Evolutionary conservation across 2,113 vertebrate species (phyloP).

Genomic region (Scomber japonicus): DNA sequence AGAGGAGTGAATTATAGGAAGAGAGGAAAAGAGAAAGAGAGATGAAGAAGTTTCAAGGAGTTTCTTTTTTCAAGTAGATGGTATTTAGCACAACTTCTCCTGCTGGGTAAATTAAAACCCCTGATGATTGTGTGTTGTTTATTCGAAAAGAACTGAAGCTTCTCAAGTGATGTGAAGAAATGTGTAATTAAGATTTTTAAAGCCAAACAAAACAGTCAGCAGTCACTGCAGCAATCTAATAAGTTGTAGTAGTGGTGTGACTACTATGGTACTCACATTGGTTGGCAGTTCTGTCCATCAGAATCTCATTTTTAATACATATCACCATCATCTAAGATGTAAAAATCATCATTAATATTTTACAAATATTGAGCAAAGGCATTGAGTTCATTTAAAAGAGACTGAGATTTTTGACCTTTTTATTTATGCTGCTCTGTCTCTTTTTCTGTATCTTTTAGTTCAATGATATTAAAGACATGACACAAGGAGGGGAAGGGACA

Average conservation of each 20-base stretch:
- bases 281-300: conserved; percentile 20
- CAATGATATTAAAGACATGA: conserved; percentile 49
- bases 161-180: conserved; percentile 66
- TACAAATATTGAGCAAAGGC: conserved; percentile 32
- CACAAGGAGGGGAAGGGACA: conserved; percentile 39
- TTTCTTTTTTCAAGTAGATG: conserved; percentile 48
- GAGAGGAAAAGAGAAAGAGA: conserved; percentile 10
- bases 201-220: conserved; percentile 59
- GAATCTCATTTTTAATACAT: conserved; percentile 34
- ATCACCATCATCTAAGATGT: conserved; percentile 20
- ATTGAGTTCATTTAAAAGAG: conserved; percentile 48
- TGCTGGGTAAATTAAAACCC: conserved; percentile 81
- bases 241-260: conserved; percentile 3
- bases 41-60: conserved; percentile 48
- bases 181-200: conserved; percentile 73
- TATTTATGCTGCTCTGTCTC: conserved; percentile 39
- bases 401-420: conserved; percentile 30
- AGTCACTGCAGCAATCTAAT: conserved; percentile 37
- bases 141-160: conserved; percentile 66
- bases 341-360: conserved; percentile 55
- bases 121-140: conserved; percentile 79
- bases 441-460: conserved; percentile 38
- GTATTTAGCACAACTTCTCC: conserved; percentile 79
- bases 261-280: conserved; percentile 27
- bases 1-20: conserved; percentile 5